Evolutionary conservation across 2,113 vertebrate genomes (phyloP), one percentile per base, ranked within the genome.

Genomic region (Scomber japonicus): DNA sequence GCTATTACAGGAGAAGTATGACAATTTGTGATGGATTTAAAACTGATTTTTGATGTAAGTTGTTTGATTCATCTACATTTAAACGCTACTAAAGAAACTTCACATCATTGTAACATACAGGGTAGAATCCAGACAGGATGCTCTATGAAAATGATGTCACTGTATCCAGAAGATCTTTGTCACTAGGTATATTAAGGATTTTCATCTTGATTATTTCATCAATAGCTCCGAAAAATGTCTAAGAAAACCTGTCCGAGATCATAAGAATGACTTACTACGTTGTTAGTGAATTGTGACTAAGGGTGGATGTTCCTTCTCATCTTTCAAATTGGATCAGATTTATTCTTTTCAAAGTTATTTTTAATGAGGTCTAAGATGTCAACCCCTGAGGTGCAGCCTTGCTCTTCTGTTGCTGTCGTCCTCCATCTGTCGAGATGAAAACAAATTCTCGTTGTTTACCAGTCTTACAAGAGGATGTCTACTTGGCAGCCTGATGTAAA

Each of bases 351-450:
- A 50, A 68, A 78, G 60, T 76, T 24, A 45, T 73, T 87, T 88
- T 84, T 90, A 87, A 90, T 82, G 79, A 88, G 66, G 69, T 83
- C 81, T 91, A 78, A 87, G 83, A 88, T 89, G 69, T 82, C 78
- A 78, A 83, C 62, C 75, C 84, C 83, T 35, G 80, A 75, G 73
- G 86, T 80, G 64, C 75, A 67, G 75, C 75, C 65, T 6, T 40
- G 73, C 80, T 82, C 70, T 73, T 70, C 65, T 65, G 53, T 46
- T 83, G 76, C 80, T 60, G 71, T 71, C 65, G 51, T 72, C 76
- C 72, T 86, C 79, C 82, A 79, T 92, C 85, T 90, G 82, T 83
- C 35, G 64, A 84, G 71, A 91, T 67, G 79, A 88, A 85, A 90
- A 89, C 67, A 83, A 71, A 80, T 75, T 83, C 56, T 84, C 40